These are phyloP conservation scores for Kuschelorhynchus macadamiae DNA, from an alignment of 2,888 invertebrate genomes.

Conservation along the genomic window DNA sequence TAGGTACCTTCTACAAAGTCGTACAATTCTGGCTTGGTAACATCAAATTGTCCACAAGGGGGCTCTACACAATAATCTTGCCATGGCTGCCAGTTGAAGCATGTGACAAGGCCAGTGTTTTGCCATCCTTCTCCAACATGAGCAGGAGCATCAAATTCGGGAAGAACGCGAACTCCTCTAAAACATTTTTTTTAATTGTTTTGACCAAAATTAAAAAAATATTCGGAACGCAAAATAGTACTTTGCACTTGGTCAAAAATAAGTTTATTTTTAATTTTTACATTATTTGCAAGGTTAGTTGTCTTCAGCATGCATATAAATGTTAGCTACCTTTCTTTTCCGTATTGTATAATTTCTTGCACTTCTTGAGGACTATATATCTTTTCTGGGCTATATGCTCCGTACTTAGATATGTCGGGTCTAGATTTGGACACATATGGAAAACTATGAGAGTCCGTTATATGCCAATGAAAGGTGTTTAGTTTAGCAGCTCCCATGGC, in stretches of 20 bases:
- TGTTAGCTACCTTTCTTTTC: constrained; percentile 45
- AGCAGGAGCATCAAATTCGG: constrained; percentile 94
- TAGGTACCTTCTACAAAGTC: constrained; percentile 72
- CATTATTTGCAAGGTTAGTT: no score
- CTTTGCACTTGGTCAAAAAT: no score
- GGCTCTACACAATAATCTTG: constrained; percentile 81
- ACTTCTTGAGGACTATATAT: constrained; percentile 69
- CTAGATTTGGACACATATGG: constrained; percentile 85
- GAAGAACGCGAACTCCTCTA: constrained; percentile 87
- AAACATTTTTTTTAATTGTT: background rate
- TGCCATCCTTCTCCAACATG: constrained; percentile 93
- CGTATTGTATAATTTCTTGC: constrained; percentile 54
- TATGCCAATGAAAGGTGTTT: constrained; percentile 96
- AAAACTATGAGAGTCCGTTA: constrained; percentile 94
- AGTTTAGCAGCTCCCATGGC: constrained; percentile 92
- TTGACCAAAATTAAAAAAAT: no score
- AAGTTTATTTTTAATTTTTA: no score
- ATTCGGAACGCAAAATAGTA: no score
- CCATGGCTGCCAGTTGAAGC: constrained; percentile 85
- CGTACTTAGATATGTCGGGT: constrained; percentile 80
- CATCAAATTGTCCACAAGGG: constrained; percentile 88
- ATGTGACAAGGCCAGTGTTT: constrained; percentile 76
- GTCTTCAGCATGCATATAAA: no score
- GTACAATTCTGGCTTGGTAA: constrained; percentile 79
- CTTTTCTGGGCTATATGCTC: constrained; percentile 84